phyloP scores from a whole-genome alignment of 2,797 vertebrate genomes.

The Danio kyathit region DNA sequence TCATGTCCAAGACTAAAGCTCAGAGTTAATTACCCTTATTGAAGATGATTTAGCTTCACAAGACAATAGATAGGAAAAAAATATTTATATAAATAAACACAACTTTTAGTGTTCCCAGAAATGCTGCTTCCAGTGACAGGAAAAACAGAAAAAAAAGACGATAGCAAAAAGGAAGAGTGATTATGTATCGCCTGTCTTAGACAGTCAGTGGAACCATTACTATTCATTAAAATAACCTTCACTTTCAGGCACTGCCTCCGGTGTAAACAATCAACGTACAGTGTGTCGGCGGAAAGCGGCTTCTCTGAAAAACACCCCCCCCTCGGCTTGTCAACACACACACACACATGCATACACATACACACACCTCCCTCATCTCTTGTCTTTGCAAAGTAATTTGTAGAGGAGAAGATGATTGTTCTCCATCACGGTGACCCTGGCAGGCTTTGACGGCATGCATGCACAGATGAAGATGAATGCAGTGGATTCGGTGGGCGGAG shows the following conservation, averaged over 20 bases:
- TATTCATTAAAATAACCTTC: conserved; percentile 98
- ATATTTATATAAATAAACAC: conserved; percentile 53
- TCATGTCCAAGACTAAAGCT: conserved; percentile 17
- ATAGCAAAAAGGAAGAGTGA: conserved; percentile 71
- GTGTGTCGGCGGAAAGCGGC: conserved; percentile 77
- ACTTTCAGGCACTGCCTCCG: conserved; percentile 87
- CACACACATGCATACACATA: conserved; percentile 44
- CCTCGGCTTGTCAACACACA: conserved; percentile 55
- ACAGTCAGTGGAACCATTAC: conserved; percentile 85
- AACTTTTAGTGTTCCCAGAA: conserved; percentile 76
- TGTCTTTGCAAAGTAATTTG: conserved; percentile 99
- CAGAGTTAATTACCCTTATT: conserved; percentile 69
- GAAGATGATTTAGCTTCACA: conserved; percentile 66
- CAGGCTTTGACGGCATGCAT: conserved; percentile 97
- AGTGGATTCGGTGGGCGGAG: conserved; percentile 98
- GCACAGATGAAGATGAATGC: conserved; percentile 99
- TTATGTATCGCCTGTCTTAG: conserved; percentile 82
- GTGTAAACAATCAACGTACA: conserved; percentile 93
- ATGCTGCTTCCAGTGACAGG: conserved; percentile 72
- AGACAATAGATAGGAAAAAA: conserved; percentile 33
- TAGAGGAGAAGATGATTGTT: conserved; percentile 99
- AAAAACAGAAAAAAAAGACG: conserved; percentile 52
- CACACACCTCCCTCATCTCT: conserved; percentile 68
- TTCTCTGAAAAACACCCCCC: conserved; percentile 79
- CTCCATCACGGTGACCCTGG: conserved; percentile 99